Base-by-base conservation (phyloP, 23 tunicate species). In the Styela clava region DNA sequence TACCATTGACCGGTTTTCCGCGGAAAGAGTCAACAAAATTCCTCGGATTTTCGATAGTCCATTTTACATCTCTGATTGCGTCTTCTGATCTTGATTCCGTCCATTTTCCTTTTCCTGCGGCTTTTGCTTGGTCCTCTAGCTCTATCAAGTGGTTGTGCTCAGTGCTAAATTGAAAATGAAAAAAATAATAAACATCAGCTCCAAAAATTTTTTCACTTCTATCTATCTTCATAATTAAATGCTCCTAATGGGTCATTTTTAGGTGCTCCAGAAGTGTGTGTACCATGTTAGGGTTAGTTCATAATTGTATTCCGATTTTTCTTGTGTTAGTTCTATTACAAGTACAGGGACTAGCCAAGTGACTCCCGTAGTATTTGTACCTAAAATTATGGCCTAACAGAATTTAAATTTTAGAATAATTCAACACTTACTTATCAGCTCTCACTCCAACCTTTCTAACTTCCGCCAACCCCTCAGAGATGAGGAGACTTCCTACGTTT, bases 121-220 rank as follows among this genome's bases (percentile, higher is more conserved):
- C 83, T 64, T 88, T 93, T 1, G 93, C 98, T 77, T 93, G 98
- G 78, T 93, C 98, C 65, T 93, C 98, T 5, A 87, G 68, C 61
- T 87, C 89, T 22, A 80, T 36, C 67, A 93, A 69, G 16, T 73
- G 78, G 33, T 78, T 34, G 35, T 87, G 89, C 35, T 83, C 92
- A 31, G 87, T 73, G 44, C 98, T 93, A n/a, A n/a, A 74, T 32
- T 83, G 21, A 61, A 20, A 28, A 61, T 22, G 9, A 23, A 29
- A 63, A n/a, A n/a, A n/a, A n/a, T n/a, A n/a, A n/a, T n/a, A n/a
- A n/a, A n/a, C n/a, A n/a, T n/a, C n/a, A n/a, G n/a, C n/a, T n/a
- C n/a, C n/a, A n/a, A n/a, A n/a, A n/a, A n/a, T n/a, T n/a, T n/a
- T n/a, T n/a, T n/a, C n/a, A n/a, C n/a, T n/a, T n/a, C n/a, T n/a